These are phyloP conservation scores for Platygyra sinensis DNA, from an alignment of 64 coral and sea anemone species.

Conservation along the genomic window DNA sequence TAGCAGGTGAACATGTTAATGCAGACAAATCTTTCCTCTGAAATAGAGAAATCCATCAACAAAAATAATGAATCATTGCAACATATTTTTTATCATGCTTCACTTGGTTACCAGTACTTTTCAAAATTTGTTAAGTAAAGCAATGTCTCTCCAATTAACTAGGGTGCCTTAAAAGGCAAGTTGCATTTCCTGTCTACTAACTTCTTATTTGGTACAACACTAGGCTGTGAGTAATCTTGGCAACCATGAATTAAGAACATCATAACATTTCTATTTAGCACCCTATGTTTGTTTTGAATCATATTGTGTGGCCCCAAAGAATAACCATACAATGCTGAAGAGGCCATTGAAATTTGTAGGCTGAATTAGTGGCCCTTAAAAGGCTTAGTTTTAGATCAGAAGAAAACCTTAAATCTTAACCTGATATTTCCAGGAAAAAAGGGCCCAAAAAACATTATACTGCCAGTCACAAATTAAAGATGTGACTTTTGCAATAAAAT, in stretches of 20 bases:
- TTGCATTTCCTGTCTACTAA: no score
- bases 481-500: constrained; percentile 1
- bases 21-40: not conserved
- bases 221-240: no score
- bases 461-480: not conserved
- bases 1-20: not conserved
- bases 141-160: not conserved
- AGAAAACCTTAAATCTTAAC: not conserved
- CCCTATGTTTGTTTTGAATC: no score
- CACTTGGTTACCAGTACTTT: not conserved
- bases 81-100: not conserved
- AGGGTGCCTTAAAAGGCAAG: not conserved
- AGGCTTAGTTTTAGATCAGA: not conserved
- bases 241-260: no score
- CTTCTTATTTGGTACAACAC: no score
- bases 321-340: not conserved
- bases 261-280: no score
- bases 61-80: not conserved
- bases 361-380: no score
- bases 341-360: not conserved
- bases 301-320: not conserved
- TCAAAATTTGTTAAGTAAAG: not conserved
- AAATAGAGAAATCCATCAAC: not conserved
- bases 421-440: not conserved
- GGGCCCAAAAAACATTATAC: not conserved